Base-by-base conservation (phyloP, 2,113 vertebrate species). In the Serilophus lunatus region DNA sequence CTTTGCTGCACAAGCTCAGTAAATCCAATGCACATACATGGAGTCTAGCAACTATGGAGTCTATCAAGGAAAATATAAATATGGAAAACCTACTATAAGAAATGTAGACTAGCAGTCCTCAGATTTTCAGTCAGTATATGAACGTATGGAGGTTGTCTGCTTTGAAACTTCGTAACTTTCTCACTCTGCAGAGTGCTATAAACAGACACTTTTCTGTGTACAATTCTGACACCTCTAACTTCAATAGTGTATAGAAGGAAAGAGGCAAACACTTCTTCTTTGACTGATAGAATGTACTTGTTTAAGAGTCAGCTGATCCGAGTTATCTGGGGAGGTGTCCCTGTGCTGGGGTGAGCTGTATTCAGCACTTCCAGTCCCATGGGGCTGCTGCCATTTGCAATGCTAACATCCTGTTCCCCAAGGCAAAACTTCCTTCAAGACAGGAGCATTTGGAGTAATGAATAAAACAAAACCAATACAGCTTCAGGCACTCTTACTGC, bases 371-470 rank as follows among this genome's bases (percentile, higher is more conserved):
- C 38, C 61, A 68, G 57, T 29, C 77, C 49, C 49, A 45, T 0
- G 0, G 19, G 1, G 0, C 18, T 59, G 17, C 51, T 59, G 75
- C 53, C 10, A 0, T 28, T 69, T 49, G 35, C 6, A 17, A 25
- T 81, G n/a, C 5, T 53, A 31, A 25, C 0, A 0, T 6, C 6
- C 50, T 31, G 20, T 33, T 75, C 61, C 23, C 61, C 53, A 70
- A 36, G 12, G 6, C 42, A n/a, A n/a, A n/a, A n/a, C 29, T 42
- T 68, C 40, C 65, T 74, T 82, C 31, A 11, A 16, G 36, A 35
- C 0, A 49, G 12, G 31, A 90, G 47, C 16, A 51, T 16, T 5
- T 47, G n/a, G 68, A 69, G 7, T 29, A 49, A 83, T 7, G 7
- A n/a, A 36, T 51, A 47, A 54, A 61, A 16, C 40, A 16, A 26